A percentile compares a stretch with the other conserved stretches of the same genome.
Evolutionary conservation across 2,888 invertebrate genomes (phyloP).

Genomic region (Agrenia bidenticulata): DNA sequence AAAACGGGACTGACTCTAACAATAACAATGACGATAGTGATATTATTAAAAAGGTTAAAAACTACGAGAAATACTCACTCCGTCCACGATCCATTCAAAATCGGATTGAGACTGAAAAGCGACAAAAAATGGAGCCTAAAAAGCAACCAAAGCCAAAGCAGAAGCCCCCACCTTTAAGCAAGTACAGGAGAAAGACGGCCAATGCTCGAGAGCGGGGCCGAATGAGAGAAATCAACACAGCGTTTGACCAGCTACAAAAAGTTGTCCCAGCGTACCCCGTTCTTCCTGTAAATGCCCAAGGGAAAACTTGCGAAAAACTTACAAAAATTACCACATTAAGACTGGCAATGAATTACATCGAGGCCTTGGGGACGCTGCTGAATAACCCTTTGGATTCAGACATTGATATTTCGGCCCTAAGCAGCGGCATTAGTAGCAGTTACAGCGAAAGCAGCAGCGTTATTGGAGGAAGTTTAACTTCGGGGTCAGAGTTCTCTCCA

Average conservation of each 20-base stretch:
- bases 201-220: conserved; percentile 83
- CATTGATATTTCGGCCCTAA: conserved; percentile 8
- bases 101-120: conserved; percentile 59
- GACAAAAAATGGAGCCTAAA: conserved; percentile 54
- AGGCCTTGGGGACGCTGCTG: conserved; percentile 70
- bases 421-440: conserved; percentile 14
- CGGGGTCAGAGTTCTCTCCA: conserved; percentile 49
- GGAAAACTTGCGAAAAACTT: conserved; percentile 68
- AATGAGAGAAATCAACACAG: conserved; percentile 87
- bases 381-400: conserved; percentile 51
- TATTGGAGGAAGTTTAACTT: conserved; percentile 20
- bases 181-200: conserved; percentile 85
- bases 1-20: conserved; percentile 17
- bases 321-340: conserved; percentile 87
- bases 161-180: conserved; percentile 71
- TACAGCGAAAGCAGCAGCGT: conserved; percentile 23
- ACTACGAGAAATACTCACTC: conserved; percentile 67
- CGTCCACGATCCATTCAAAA: conserved; percentile 67
- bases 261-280: conserved; percentile 66
- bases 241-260: conserved; percentile 77
- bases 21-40: conserved; percentile 24
- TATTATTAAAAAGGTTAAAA: conserved; percentile 30
- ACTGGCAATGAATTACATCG: conserved; percentile 84
- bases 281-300: conserved; percentile 51
- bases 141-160: conserved; percentile 58